Evolutionary conservation across 2,113 vertebrate species (phyloP), one percentile per base, ranked within the genome.

Genomic region (Gallinago paraguaiae): DNA sequence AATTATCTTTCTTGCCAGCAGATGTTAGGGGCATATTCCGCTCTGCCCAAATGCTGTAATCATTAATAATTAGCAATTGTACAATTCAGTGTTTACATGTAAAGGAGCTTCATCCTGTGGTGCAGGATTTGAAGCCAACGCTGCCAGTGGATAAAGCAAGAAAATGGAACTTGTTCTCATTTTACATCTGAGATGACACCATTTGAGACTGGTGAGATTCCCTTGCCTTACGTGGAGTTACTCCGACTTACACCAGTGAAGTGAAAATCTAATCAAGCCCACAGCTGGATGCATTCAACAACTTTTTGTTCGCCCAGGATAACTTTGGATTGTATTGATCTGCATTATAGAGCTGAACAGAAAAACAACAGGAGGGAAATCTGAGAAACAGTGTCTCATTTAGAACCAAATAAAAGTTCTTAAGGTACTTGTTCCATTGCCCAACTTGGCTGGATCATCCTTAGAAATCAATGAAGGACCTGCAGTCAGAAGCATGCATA

Each of bases 251-350:
- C 67, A 69, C 51, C 39, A 45, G 48, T 68, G 60, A 94, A 91
- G 70, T 94, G 80, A 95, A 88, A 91, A 95, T 95, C 82, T 95
- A 95, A 95, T 96, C 88, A 95, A 85, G 65, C 19, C 64, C 93
- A 86, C 78, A 94, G 77, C 70, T 92, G 89, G 67, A 93, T 87
- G 41, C 37, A 88, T 90, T 93, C 74, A 90, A 79, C 30, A 88
- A 39, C 61, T 90, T 92, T 92, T 91, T 90, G 37, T 63, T 96
- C 76, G 69, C 30, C 39, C 67, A 56, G 74, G 72, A 85, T 89
- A 92, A 83, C 39, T 78, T 86, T 54, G 67, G 50, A 82, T 83
- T 56, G 39, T 86, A 91, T 95, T 67, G 84, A 94, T 96, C 75
- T 93, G 53, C 50, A 71, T 91, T 88, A 87, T 20, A 92, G 79